phyloP scores from a whole-genome alignment of 2,113 vertebrate species.

The Cairina moschata region DNA sequence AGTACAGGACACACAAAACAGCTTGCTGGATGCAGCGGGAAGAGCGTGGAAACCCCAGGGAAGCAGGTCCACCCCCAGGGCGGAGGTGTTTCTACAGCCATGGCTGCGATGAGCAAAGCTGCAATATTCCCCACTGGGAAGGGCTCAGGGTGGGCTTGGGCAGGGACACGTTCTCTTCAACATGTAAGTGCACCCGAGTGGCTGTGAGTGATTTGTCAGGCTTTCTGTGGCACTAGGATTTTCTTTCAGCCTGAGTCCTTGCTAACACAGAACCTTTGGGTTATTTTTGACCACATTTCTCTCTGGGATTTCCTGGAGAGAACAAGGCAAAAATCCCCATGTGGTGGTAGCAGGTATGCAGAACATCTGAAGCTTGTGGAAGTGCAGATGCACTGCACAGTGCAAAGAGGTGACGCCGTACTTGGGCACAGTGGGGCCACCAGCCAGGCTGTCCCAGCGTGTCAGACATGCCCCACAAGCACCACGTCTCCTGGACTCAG shows the following conservation, averaged over 20 bases:
- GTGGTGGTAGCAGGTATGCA: background rate
- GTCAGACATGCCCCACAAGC: rapidly evolving
- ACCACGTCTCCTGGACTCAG: background rate
- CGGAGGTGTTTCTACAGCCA: background rate
- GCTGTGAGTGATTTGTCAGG: background rate
- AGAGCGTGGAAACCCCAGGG: background rate
- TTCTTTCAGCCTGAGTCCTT: background rate
- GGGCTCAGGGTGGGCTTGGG: background rate
- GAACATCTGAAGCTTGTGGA: background rate
- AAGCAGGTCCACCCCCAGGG: background rate
- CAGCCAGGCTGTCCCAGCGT: rapidly evolving
- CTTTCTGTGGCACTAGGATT: background rate
- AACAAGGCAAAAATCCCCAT: background rate
- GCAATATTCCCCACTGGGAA: background rate
- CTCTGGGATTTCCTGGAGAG: background rate
- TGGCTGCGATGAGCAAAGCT: background rate
- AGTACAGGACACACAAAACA: background rate
- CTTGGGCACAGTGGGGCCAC: rapidly evolving
- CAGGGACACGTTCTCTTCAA: rapidly evolving
- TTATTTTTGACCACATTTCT: background rate
- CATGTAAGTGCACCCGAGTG: background rate
- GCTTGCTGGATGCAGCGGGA: background rate
- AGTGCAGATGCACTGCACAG: background rate
- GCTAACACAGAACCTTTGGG: background rate
- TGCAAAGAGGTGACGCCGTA: background rate